Evolutionary conservation across 2,888 invertebrate genomes (phyloP).

Genomic region (Scaeva pyrastri): DNA sequence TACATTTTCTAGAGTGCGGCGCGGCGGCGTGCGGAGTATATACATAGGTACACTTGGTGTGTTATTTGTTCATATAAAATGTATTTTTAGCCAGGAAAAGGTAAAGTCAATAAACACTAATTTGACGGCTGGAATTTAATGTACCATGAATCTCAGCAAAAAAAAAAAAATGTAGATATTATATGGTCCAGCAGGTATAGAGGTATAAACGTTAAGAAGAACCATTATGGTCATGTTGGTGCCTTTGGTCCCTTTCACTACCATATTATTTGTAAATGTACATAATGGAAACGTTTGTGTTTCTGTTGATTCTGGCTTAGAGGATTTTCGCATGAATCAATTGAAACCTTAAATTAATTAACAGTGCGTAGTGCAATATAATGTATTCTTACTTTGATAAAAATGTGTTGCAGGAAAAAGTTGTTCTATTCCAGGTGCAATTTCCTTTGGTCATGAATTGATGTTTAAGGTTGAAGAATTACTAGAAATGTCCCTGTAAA

Average conservation of each 20-base stretch:
- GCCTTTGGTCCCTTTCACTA: background rate
- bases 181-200: background rate
- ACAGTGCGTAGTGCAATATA: no score
- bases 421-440: no score
- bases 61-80: background rate
- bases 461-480: no score
- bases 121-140: slow-evolving; percentile 14
- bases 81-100: slow-evolving; percentile 20
- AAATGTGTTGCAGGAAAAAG: no score
- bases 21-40: no score
- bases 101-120: slow-evolving; percentile 11
- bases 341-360: background rate
- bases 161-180: background rate
- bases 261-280: background rate
- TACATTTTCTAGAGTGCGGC: background rate
- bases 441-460: no score
- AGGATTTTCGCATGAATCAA: background rate
- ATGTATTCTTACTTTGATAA: no score
- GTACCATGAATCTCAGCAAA: background rate
- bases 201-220: background rate
- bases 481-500: no score
- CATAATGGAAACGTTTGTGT: no score
- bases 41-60: background rate
- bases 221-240: background rate
- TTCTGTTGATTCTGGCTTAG: background rate